These are phyloP conservation scores for Labeo calbasu DNA, from an alignment of 2,797 vertebrate genomes.

Conservation along the genomic window DNA sequence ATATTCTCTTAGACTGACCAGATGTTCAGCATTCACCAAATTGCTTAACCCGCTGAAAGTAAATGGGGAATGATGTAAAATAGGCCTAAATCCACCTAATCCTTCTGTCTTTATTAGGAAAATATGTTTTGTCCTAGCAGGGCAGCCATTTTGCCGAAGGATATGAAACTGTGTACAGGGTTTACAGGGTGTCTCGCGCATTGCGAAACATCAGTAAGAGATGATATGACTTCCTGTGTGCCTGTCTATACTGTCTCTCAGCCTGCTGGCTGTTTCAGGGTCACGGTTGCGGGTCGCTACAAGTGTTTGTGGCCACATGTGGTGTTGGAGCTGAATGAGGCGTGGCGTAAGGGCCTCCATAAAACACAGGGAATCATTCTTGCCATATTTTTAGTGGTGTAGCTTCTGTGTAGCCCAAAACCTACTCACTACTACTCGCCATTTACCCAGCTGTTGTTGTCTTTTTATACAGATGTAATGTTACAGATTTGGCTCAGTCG, in stretches of 20 bases:
- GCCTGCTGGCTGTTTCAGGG: constrained; percentile 64
- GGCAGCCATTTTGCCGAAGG: constrained; percentile 59
- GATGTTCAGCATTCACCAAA: constrained; percentile 79
- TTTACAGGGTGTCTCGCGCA: constrained; percentile 53
- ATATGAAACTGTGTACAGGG: constrained; percentile 63
- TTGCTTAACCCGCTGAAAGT: constrained; percentile 70
- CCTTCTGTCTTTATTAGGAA: constrained; percentile 64
- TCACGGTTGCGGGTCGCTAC: constrained; percentile 68
- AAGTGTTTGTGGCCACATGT: constrained; percentile 72
- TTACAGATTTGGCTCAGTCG: constrained; percentile 14
- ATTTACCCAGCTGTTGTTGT: constrained; percentile 11
- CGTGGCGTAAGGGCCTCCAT: constrained; percentile 63
- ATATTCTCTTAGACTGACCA: constrained; percentile 79
- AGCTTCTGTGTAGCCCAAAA: background rate
- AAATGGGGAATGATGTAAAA: constrained; percentile 67
- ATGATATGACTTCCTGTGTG: constrained; percentile 55
- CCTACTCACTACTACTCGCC: no score
- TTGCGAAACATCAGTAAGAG: constrained; percentile 39
- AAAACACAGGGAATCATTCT: constrained; percentile 55
- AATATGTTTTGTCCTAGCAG: constrained; percentile 63
- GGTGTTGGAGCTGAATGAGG: constrained; percentile 65
- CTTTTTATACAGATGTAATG: constrained; percentile 5
- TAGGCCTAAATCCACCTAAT: constrained; percentile 64
- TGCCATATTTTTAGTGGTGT: constrained; percentile 52
- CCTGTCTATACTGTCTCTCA: constrained; percentile 49